phyloP scores from a whole-genome alignment of 2,888 invertebrate species.

The Heliconius cydno region DNA sequence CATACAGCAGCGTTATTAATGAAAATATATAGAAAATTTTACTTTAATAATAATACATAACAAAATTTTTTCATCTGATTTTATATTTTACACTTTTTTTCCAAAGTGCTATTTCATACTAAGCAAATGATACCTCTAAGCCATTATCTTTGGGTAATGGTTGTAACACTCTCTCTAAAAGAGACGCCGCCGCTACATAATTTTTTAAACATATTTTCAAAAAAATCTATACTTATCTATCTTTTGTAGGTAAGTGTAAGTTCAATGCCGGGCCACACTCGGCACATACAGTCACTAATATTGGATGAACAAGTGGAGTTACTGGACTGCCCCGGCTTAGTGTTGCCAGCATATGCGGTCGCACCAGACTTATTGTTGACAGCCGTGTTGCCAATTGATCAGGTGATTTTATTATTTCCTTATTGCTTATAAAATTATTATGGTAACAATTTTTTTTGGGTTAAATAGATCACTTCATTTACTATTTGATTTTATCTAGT shows the following conservation, averaged over 20 bases:
- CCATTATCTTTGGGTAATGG: too few species aligned
- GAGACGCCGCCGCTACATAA: too few species aligned
- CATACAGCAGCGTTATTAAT: too few species aligned
- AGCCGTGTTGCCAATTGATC: constrained; percentile 98
- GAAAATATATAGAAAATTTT: too few species aligned
- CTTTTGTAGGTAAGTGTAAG: constrained; percentile 89
- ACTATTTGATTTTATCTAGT: neutral
- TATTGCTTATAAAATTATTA: neutral
- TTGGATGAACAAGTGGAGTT: constrained; percentile 91
- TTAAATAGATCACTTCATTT: neutral
- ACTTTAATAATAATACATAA: too few species aligned
- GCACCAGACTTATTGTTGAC: constrained; percentile 97
- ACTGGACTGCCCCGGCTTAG: constrained; percentile 98
- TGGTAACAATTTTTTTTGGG: neutral
- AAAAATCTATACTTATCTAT: neutral
- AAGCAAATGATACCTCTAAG: too few species aligned
- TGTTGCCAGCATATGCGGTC: constrained; percentile 98
- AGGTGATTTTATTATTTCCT: constrained; percentile 70
- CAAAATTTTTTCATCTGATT: too few species aligned
- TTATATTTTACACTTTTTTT: too few species aligned
- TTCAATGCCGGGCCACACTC: constrained; percentile 99
- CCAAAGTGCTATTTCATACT: too few species aligned
- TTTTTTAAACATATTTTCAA: too few species aligned
- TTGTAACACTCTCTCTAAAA: too few species aligned
- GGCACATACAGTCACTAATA: constrained; percentile 96